A percentile compares a stretch with the other conserved stretches of the same genome.
Evolutionary conservation across 2,113 vertebrate genomes (phyloP).

Genomic region (Mirza zaza): DNA sequence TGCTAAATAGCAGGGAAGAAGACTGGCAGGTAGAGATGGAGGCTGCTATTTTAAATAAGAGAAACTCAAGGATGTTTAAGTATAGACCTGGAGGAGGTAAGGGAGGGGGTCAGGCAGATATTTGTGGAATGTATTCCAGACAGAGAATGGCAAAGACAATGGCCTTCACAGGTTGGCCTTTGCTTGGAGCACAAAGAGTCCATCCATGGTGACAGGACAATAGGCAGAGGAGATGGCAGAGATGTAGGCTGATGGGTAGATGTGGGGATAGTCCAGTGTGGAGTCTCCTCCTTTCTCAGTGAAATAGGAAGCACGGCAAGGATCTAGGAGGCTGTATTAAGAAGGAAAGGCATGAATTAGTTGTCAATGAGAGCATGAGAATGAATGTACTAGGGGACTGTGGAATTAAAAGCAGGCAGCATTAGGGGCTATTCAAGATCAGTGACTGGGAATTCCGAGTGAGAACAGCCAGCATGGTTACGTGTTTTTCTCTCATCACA

Average conservation of each 20-base stretch:
- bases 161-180: neutral
- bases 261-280: neutral
- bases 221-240: fast-evolving
- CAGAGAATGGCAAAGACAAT: neutral
- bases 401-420: neutral
- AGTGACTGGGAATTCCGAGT: neutral
- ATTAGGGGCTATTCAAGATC: neutral
- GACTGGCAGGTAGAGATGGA: neutral
- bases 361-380: neutral
- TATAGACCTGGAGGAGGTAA: neutral
- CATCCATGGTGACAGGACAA: neutral
- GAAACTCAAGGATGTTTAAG: neutral
- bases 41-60: neutral
- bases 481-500: neutral
- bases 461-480: too few species aligned
- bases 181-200: neutral
- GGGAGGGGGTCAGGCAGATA: neutral
- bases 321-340: neutral
- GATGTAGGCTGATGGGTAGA: neutral
- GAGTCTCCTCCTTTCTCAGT: neutral
- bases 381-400: neutral
- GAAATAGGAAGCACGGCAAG: neutral
- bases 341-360: neutral
- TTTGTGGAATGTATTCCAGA: neutral
- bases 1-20: neutral